Evolutionary conservation across 2,888 invertebrate species (phyloP).

Genomic region (Hirtodrosophila cameraria): DNA sequence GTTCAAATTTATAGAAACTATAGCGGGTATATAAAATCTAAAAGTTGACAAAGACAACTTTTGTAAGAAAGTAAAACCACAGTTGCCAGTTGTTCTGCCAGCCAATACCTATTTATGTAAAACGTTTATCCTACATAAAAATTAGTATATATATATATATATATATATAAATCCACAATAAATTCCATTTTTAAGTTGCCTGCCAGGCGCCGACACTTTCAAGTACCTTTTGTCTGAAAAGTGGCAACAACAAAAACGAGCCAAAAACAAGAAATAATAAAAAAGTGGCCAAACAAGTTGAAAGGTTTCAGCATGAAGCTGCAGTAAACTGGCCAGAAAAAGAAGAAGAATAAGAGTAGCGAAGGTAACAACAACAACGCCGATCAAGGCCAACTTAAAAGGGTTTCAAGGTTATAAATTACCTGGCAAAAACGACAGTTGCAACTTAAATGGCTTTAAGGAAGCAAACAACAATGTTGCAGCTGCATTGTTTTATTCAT

Average conservation of each 20-base stretch:
- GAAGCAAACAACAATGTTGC: constrained; percentile 29
- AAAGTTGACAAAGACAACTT: not conserved
- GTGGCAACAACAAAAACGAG: not conserved
- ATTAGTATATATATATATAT: too few species aligned
- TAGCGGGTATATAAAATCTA: not conserved
- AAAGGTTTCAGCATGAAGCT: constrained; percentile 31
- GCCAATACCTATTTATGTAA: constrained; percentile 19
- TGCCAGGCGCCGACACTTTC: constrained; percentile 25
- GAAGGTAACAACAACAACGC: constrained; percentile 15
- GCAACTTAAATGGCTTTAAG: constrained; percentile 36
- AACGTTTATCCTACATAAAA: constrained; percentile 12
- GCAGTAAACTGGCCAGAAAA: constrained; percentile 2
- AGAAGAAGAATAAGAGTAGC: not conserved
- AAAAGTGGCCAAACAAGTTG: constrained; percentile 50
- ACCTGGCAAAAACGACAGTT: constrained; percentile 27
- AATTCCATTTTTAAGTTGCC: constrained; percentile 28
- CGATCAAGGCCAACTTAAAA: constrained; percentile 67
- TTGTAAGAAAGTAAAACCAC: not conserved
- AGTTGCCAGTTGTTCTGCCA: not conserved
- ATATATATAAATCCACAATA: constrained; percentile 9
- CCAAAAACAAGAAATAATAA: not conserved
- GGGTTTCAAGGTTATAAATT: constrained; percentile 71
- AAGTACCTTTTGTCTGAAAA: constrained; percentile 11
- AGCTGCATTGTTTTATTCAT: constrained; percentile 9
- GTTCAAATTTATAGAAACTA: too few species aligned